phyloP scores from a whole-genome alignment of 2,113 vertebrate genomes.

The Chamaetylas fuelleborni region DNA sequence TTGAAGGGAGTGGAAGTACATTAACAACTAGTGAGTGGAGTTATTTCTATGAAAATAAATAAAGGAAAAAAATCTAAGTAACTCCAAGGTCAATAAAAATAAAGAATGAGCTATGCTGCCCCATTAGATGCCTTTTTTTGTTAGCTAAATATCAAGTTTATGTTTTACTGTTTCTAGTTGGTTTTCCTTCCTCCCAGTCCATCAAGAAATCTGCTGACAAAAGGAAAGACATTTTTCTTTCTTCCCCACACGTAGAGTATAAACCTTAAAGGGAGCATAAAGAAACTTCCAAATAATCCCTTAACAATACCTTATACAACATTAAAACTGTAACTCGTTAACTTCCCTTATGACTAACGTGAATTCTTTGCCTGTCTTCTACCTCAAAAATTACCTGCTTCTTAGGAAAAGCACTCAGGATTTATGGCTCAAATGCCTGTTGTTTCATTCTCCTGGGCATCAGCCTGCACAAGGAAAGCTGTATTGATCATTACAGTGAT shows the following conservation, averaged over 20 bases:
- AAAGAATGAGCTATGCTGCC: background rate
- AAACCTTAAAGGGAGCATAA: background rate
- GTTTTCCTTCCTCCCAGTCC: background rate
- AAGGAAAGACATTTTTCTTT: background rate
- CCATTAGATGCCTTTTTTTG: background rate
- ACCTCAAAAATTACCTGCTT: background rate
- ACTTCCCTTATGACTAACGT: background rate
- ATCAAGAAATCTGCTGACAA: slow-evolving; percentile 20
- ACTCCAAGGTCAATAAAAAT: background rate
- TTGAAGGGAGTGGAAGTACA: background rate
- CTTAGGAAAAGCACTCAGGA: background rate
- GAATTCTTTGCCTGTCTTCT: background rate
- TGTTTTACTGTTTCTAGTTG: background rate
- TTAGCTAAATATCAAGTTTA: background rate
- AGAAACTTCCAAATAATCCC: background rate
- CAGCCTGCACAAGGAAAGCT: background rate
- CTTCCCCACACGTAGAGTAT: background rate
- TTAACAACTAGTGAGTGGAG: background rate
- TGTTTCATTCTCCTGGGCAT: background rate
- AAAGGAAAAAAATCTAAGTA: background rate
- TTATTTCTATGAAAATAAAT: slow-evolving; percentile 6
- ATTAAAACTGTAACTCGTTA: background rate
- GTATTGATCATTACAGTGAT: background rate
- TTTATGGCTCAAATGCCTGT: background rate
- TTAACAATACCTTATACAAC: background rate